A percentile compares a stretch with the other conserved stretches of the same genome.
Evolutionary conservation across 2,888 invertebrate genomes (phyloP).

Genomic region (Melanotus villosus): DNA sequence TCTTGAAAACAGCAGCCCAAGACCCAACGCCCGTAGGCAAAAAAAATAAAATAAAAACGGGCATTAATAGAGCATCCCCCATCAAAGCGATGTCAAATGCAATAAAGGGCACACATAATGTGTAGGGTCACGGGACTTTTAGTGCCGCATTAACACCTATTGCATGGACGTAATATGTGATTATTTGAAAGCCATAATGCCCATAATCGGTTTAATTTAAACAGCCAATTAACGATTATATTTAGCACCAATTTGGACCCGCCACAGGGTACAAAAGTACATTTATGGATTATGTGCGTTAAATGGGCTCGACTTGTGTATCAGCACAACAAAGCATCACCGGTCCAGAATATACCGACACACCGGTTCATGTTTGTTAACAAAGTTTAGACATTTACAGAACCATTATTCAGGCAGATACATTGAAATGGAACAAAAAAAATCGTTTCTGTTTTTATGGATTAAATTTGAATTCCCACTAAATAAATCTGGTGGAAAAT

Average conservation of each 20-base stretch:
- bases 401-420: too few relatives aligned
- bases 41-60: too few relatives aligned
- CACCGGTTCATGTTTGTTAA: not conserved
- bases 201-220: constrained; percentile 49
- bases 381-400: too few relatives aligned
- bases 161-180: constrained; percentile 57
- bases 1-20: too few relatives aligned
- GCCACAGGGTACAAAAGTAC: constrained; percentile 43
- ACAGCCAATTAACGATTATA: constrained; percentile 49
- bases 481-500: too few relatives aligned
- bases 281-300: constrained; percentile 32
- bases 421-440: too few relatives aligned
- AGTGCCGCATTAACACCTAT: constrained; percentile 51
- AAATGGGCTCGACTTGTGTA: constrained; percentile 5
- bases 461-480: too few relatives aligned
- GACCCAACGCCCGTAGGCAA: too few relatives aligned
- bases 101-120: constrained; percentile 33
- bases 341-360: not conserved
- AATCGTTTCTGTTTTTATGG: too few relatives aligned
- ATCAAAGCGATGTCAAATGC: constrained; percentile 13
- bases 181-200: constrained; percentile 71
- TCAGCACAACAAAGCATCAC: not conserved
- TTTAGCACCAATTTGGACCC: constrained; percentile 46
- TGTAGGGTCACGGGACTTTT: constrained; percentile 44
- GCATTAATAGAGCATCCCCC: too few relatives aligned